Base-by-base conservation (phyloP, 2,888 invertebrate species). In the Apoderus coryli region DNA sequence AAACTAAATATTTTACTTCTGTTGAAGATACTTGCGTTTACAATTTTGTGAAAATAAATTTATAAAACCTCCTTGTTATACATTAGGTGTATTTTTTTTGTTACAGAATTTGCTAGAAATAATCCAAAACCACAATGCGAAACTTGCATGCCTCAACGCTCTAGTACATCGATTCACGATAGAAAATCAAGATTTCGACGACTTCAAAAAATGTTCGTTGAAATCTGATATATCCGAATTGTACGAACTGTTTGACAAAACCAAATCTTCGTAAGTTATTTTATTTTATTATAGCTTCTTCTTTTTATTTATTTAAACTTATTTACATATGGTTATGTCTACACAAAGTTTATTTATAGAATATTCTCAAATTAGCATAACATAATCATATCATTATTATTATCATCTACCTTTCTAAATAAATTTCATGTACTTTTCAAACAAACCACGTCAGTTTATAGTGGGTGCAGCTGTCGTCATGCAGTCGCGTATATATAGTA, bases 221-320 rank as follows among this genome's bases (percentile, higher is more conserved):
- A 75, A 76, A 38, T 63, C 68, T 14, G 75, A 74, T 34, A 64
- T 80, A 34, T 64, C 74, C 14, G 67, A 74, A 28, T 57, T 80
- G 39, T 69, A 77, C 43, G 63, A 71, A 4, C 63, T 74, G 10
- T 78, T 77, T 73, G 74, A 78, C 44, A 74, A 73, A 33, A 68
- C 72, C 4, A 70, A 72, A 49, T 69, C 73, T 48, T 68, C 72
- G 80, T 79, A 52, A 64, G 60, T 55, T 29, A 12, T 32, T 23
- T 6, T n/a, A n/a, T n/a, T n/a, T n/a, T n/a, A n/a, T n/a, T n/a
- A n/a, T n/a, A n/a, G n/a, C n/a, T n/a, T 24, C 10, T 10, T n/a
- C n/a, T 13, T 11, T 27, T 27, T 16, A 16, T 27, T 16, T 27
- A 6, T 14, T 14, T 7, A 6, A 7, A n/a, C n/a, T n/a, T 19